A percentile compares a stretch with the other conserved stretches of the same genome.
Conservation (phyloP, 2,888 invertebrate genomes). For the Meghimatium bilineatum region DNA sequence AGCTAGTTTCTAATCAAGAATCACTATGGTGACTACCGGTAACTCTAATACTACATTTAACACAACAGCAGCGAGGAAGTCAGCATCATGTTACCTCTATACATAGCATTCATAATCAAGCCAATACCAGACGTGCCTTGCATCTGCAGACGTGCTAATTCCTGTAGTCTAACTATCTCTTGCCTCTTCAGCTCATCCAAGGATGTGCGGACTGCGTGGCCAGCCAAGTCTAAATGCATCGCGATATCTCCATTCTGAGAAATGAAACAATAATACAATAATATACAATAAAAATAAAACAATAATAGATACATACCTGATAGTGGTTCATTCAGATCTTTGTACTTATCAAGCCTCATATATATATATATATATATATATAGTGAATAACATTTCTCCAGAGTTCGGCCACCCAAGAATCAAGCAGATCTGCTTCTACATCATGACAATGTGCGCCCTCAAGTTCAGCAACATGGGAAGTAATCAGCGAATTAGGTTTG, state of each 20-base stretch:
- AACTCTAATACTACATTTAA: neutral
- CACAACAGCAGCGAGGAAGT: neutral
- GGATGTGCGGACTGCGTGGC: constrained; percentile 89
- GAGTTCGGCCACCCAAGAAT: too few species aligned
- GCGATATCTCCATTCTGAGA: constrained; percentile 92
- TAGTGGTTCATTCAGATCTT: too few species aligned
- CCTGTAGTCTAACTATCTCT: constrained; percentile 89
- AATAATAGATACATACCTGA: too few species aligned
- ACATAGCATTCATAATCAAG: constrained; percentile 61
- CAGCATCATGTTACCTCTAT: constrained; percentile 60
- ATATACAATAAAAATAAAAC: neutral
- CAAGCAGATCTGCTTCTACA: too few species aligned
- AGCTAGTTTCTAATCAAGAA: too few species aligned
- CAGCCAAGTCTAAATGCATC: constrained; percentile 91
- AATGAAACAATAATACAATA: constrained; percentile 58
- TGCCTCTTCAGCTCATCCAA: constrained; percentile 94
- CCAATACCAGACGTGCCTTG: constrained; percentile 70
- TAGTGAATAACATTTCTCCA: too few species aligned
- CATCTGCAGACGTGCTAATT: constrained; percentile 80
- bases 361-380: too few species aligned
- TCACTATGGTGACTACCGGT: too few species aligned
- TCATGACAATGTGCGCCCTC: too few species aligned
- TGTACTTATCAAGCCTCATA: too few species aligned
- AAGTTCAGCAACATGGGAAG: too few species aligned
- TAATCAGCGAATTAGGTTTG: too few species aligned